phyloP scores from a whole-genome alignment of 2,888 invertebrate genomes.

The Nesidiocoris tenuis region DNA sequence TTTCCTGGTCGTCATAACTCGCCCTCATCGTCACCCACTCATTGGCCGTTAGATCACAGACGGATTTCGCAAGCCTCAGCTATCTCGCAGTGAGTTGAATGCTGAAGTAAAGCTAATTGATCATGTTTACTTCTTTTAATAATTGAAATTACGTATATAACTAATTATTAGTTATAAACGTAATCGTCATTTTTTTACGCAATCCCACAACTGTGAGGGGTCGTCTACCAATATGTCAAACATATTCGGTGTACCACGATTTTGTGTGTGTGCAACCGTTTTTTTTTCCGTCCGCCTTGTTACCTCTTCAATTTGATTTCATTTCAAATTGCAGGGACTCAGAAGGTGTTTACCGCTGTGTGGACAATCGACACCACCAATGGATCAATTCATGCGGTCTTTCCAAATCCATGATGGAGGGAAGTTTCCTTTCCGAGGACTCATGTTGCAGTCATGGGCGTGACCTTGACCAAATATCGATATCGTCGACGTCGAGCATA shows the following conservation, averaged over 20 bases:
- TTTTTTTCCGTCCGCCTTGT: no score
- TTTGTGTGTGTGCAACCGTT: no score
- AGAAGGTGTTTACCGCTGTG: slow-evolving; percentile 44
- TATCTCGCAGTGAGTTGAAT: slow-evolving; percentile 60
- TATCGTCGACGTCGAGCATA: slow-evolving; percentile 63
- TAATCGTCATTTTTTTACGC: no score
- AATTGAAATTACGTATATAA: no score
- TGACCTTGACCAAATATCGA: slow-evolving; percentile 64
- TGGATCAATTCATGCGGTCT: slow-evolving; percentile 49
- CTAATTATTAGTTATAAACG: no score
- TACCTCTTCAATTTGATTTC: no score
- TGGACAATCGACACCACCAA: slow-evolving; percentile 45
- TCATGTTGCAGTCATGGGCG: slow-evolving; percentile 52
- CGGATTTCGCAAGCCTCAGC: slow-evolving; percentile 62
- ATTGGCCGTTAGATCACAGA: slow-evolving; percentile 53
- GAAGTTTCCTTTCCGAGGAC: slow-evolving; percentile 62
- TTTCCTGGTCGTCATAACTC: slow-evolving; percentile 55
- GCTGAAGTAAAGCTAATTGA: no score
- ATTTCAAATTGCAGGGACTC: slow-evolving; percentile 40
- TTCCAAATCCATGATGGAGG: slow-evolving; percentile 60
- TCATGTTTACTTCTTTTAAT: no score
- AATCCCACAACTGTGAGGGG: no score
- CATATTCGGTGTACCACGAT: no score
- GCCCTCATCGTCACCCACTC: slow-evolving; percentile 49
- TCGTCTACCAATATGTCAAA: no score